Base-by-base conservation (phyloP, 2,797 vertebrate genomes). In the Sphenodon punctatus region DNA sequence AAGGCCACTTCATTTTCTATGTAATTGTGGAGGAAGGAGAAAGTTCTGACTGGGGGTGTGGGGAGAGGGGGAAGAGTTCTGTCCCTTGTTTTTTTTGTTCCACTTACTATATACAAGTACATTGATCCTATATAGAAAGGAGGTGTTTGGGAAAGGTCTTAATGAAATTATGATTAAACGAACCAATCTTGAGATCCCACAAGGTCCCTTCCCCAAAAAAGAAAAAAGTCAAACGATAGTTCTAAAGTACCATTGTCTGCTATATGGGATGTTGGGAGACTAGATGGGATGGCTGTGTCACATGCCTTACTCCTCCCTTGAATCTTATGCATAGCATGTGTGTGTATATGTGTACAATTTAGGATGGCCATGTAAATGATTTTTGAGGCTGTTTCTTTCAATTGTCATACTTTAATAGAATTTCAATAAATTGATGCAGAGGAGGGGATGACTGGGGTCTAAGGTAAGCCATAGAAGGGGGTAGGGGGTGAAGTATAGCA, bases 101-200 rank as follows among this genome's bases (percentile, higher is more conserved):
- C 41, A 77, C 27, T 70, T 73, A 34, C 20, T 76, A 66, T 80
- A 5, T 61, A 20, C 63, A 78, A 84, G 77, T 63, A 56, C n/a
- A 69, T 83, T 85, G 82, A 80, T 68, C 78, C 70, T 88, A 87
- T 80, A 89, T 84, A 89, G 64, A 80, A 90, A 86, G 81, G 85
- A 91, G 72, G 8, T 58, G 63, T 88, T 80, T 91, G 59, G 22
- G 63, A 89, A 5, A 70, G 83, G 92, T 93, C 58, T 78, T 84
- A 86, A 88, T 67, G 55, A 79, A 45, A 76, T 86, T 67, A 75
- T 85, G 42, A 64, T 88, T 86, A 76, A 83, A 88, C 86, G 73
- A 89, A 34, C 34, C 34, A 34, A 34, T 34, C 34, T 34, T 34
- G 6, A 34, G 34, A 34, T 34, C 34, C 34, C 34, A 34, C 34